Base-by-base conservation (phyloP, 2,797 vertebrate genomes). In the Sebastes dallii region DNA sequence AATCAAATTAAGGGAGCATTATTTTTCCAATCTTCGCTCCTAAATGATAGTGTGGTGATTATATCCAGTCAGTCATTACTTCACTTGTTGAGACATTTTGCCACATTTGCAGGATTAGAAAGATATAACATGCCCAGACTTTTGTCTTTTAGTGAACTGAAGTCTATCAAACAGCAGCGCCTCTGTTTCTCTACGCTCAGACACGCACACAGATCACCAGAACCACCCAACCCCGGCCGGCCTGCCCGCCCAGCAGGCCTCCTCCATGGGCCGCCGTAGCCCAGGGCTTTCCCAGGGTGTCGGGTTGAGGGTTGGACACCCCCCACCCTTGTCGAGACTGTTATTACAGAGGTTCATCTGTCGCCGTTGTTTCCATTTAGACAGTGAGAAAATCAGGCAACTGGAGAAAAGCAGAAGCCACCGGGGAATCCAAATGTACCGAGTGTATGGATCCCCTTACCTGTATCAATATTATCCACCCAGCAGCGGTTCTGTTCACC, bases 211-310 rank as follows among this genome's bases (percentile, higher is more conserved):
- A 67, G 34, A 55, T 56, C 10, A 69, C 20, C 54, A 24, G 42
- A 50, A 69, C 76, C 74, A 80, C 62, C 66, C 29, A 82, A 18
- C 34, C 25, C 18, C 6, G 2, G 54, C 73, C 36, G 0, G 62
- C 61, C 78, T 82, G 72, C 80, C 81, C 82, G 78, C 88, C 79
- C 92, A 91, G 86, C 91, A 85, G 86, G 91, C 75, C 75, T 52
- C 68, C 87, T 84, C 86, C 69, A 46, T 81, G 88, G 88, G 92
- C 86, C 84, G 81, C 46, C 73, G 6, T 52, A 72, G 77, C 58
- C 56, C 67, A 64, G 85, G 76, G 42, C 88, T 92, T 95, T 95
- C 92, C 91, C 94, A 94, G 91, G 89, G 92, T 94, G 91, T 94
- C 90, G 32, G 90, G 91, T 95, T 93, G 81, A 89, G 66, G 66